These are phyloP conservation scores for Phymastichus coffea DNA, from an alignment of 1,140 invertebrate genomes.

Conservation along the genomic window DNA sequence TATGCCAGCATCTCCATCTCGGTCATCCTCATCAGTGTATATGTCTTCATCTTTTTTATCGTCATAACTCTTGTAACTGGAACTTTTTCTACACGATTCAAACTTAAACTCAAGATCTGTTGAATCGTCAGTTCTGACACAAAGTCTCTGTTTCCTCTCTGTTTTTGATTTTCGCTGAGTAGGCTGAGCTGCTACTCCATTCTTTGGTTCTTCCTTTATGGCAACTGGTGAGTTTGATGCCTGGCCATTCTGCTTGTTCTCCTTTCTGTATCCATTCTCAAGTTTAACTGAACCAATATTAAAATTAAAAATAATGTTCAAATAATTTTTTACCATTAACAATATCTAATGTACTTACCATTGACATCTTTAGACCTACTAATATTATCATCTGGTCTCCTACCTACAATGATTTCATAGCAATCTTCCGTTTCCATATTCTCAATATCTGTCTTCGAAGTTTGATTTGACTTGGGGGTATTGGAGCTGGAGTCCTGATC, in stretches of 20 bases:
- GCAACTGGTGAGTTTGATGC: background rate
- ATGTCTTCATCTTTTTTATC: constrained; percentile 44
- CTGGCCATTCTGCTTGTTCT: constrained; percentile 20
- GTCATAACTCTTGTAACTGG: constrained; percentile 40
- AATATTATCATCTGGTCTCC: constrained; percentile 21
- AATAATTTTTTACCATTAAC: background rate
- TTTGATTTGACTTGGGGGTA: constrained; percentile 35
- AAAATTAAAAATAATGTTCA: background rate
- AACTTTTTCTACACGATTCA: constrained; percentile 44
- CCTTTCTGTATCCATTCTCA: constrained; percentile 15
- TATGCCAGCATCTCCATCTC: constrained; percentile 45
- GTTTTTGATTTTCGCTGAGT: constrained; percentile 40
- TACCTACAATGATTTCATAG: constrained; percentile 39
- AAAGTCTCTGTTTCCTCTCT: constrained; percentile 50
- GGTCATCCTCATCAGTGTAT: constrained; percentile 50
- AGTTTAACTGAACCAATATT: constrained; percentile 6
- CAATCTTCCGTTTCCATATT: constrained; percentile 40
- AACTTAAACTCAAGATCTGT: constrained; percentile 49
- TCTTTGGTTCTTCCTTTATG: constrained; percentile 35
- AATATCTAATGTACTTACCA: constrained; percentile 9
- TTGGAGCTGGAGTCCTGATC: constrained; percentile 39
- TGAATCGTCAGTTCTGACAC: constrained; percentile 48
- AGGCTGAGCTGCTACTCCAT: constrained; percentile 25
- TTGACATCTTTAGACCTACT: constrained; percentile 4
- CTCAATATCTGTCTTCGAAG: constrained; percentile 31